Percentiles rank a stretch among this genome's conserved stretches.
Conservation (phyloP, 2,113 vertebrate species). For the Pelusios castaneus region DNA sequence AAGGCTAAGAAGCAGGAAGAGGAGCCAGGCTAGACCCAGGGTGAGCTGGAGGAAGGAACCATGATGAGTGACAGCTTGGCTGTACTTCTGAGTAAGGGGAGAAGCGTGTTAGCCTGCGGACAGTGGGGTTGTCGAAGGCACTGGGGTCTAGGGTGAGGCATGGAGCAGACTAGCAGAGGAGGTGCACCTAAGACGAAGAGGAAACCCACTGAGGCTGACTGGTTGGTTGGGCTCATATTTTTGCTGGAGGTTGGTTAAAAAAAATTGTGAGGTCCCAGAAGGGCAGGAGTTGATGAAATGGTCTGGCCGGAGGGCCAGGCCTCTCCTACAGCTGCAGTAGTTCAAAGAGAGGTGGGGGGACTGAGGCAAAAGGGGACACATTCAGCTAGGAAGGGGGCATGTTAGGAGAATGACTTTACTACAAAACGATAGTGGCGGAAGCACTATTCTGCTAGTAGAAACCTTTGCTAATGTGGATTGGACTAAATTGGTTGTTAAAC, state of each 20-base stretch:
- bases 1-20: background rate
- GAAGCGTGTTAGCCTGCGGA: background rate
- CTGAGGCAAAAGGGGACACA: too few species aligned
- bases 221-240: background rate
- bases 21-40: too few species aligned
- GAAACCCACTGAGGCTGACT: too few species aligned
- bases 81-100: background rate
- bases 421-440: background rate
- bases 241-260: background rate
- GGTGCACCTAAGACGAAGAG: background rate
- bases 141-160: background rate
- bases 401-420: background rate
- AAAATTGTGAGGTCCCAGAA: background rate
- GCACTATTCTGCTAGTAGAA: background rate
- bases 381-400: too few species aligned
- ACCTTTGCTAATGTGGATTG: background rate
- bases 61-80: background rate
- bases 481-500: background rate
- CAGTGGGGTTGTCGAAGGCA: background rate
- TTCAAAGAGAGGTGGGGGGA: too few species aligned
- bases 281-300: too few species aligned
- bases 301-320: too few species aligned
- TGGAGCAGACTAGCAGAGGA: background rate
- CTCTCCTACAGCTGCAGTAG: too few species aligned
- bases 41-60: background rate